Evolutionary conservation across 2,797 vertebrate genomes (phyloP).

Genomic region (Pristis pectinata): DNA sequence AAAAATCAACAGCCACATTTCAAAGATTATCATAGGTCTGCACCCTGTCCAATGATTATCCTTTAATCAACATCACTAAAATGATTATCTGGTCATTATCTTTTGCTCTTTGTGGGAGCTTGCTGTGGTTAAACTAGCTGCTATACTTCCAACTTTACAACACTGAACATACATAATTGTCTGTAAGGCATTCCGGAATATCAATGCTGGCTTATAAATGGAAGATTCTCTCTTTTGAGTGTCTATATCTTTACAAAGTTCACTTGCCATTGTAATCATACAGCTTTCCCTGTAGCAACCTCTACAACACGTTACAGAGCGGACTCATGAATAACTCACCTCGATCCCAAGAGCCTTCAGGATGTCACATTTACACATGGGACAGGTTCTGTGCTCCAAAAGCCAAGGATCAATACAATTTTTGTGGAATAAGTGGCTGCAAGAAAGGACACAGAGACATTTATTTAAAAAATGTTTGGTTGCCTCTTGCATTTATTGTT

Average conservation of each 20-base stretch:
- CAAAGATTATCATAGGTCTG: neutral
- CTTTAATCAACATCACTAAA: neutral
- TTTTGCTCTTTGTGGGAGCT: neutral
- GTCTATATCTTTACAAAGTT: neutral
- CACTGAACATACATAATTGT: neutral
- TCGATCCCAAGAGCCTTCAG: slow-evolving; percentile 77
- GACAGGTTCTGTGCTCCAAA: slow-evolving; percentile 83
- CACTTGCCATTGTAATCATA: neutral
- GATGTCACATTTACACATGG: slow-evolving; percentile 93
- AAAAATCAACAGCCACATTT: neutral
- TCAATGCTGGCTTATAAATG: neutral
- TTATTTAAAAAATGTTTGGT: neutral
- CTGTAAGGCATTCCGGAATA: neutral
- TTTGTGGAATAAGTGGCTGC: slow-evolving; percentile 86
- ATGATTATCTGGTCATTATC: neutral
- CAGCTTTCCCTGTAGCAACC: neutral
- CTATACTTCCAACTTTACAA: neutral
- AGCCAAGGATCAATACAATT: slow-evolving; percentile 88
- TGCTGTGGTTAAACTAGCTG: neutral
- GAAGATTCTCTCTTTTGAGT: neutral
- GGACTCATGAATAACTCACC: slow-evolving; percentile 51
- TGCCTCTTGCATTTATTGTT: neutral
- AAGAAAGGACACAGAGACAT: slow-evolving; percentile 41
- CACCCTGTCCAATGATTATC: neutral
- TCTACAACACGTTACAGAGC: neutral